These are phyloP conservation scores for Heliangelus exortis DNA, from an alignment of 2,797 vertebrate species.

Conservation along the genomic window DNA sequence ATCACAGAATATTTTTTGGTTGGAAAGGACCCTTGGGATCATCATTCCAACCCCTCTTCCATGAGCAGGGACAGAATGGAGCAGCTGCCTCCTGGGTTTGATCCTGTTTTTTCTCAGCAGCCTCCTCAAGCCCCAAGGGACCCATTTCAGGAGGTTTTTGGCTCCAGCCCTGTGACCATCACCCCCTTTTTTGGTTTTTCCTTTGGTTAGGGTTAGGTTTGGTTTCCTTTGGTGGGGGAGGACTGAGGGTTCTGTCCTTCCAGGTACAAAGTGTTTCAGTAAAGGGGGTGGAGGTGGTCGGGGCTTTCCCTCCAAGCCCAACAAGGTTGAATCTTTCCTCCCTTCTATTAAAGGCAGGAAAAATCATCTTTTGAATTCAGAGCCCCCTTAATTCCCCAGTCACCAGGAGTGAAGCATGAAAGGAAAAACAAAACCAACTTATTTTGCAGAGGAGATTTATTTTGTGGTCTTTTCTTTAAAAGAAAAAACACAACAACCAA, in stretches of 20 bases:
- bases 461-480: neutral
- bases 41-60: no score
- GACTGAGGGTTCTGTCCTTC: neutral
- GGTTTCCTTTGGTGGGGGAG: neutral
- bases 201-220: no score
- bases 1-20: no score
- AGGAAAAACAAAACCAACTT: rapidly evolving
- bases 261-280: neutral
- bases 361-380: rapidly evolving
- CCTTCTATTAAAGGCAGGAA: neutral
- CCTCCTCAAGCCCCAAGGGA: neutral
- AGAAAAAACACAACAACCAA: neutral
- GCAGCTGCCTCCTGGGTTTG: no score
- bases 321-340: neutral
- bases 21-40: no score
- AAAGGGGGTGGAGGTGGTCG: neutral
- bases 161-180: no score
- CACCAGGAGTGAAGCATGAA: neutral
- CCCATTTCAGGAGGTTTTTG: rapidly evolving
- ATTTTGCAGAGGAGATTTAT: neutral
- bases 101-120: neutral
- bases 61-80: neutral
- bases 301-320: no score
- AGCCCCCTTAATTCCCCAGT: rapidly evolving
- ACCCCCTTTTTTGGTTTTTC: no score